A percentile compares a stretch with the other conserved stretches of the same genome.
Conservation (phyloP, 2,888 invertebrate species). For the Dynastes hyllus region DNA sequence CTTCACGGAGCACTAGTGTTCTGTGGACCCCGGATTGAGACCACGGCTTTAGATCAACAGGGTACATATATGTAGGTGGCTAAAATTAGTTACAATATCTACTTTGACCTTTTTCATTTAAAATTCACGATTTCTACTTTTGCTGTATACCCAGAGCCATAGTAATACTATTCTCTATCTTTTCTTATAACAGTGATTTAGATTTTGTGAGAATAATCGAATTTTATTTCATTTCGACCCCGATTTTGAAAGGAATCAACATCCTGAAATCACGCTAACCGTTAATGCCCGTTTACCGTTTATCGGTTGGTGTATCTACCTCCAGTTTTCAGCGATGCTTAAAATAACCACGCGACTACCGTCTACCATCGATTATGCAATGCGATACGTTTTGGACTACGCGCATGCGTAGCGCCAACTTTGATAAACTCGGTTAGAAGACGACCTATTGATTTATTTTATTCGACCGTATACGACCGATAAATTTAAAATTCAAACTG, state of each 20-base stretch:
- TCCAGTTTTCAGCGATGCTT: constrained; percentile 15
- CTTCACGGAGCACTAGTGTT: too few relatives aligned
- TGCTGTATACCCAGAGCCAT: too few relatives aligned
- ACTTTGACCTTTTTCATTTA: too few relatives aligned
- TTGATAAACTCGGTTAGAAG: constrained; percentile 34
- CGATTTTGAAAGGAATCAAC: background rate
- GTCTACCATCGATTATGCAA: constrained; percentile 43
- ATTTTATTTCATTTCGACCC: background rate
- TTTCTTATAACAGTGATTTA: too few relatives aligned
- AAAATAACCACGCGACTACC: constrained; percentile 29
- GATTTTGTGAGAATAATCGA: background rate
- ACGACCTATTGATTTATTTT: constrained; percentile 42
- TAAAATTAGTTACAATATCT: too few relatives aligned
- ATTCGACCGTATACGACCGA: constrained; percentile 27
- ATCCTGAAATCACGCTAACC: constrained; percentile 27
- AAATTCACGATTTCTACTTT: too few relatives aligned
- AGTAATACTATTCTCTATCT: too few relatives aligned
- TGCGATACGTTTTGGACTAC: constrained; percentile 13
- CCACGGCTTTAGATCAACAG: too few relatives aligned
- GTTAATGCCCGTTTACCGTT: background rate
- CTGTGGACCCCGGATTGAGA: too few relatives aligned
- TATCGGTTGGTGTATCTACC: constrained; percentile 7
- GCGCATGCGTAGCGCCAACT: constrained; percentile 29
- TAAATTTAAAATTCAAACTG: constrained; percentile 36
- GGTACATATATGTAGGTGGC: too few relatives aligned